Evolutionary conservation across 2,797 vertebrate genomes (phyloP).

Genomic region (Eidolon dupreanum): DNA sequence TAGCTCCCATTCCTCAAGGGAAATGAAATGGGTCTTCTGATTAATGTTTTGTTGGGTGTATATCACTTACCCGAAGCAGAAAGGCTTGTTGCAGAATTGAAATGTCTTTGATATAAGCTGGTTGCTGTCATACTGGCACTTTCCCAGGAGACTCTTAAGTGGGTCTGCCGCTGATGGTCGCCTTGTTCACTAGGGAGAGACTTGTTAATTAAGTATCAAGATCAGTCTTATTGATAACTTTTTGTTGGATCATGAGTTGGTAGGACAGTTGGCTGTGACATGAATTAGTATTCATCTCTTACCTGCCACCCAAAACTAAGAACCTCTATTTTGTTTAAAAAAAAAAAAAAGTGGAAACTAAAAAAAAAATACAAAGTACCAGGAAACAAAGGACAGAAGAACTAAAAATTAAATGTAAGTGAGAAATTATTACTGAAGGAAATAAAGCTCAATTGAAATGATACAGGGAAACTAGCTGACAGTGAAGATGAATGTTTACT

Average conservation of each 20-base stretch:
- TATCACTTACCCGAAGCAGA: conserved; percentile 65
- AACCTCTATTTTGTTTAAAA: neutral
- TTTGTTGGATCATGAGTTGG: neutral
- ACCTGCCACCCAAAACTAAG: neutral
- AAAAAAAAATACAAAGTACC: neutral
- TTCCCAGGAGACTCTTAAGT: conserved; percentile 52
- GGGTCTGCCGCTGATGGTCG: conserved; percentile 11
- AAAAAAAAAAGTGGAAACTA: neutral
- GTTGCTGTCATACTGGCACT: conserved; percentile 57
- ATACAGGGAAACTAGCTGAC: neutral
- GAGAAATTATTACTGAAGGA: neutral
- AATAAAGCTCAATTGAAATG: neutral
- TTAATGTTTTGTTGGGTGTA: conserved; percentile 69
- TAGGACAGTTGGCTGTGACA: neutral
- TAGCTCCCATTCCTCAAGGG: conserved; percentile 19
- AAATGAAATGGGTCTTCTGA: conserved; percentile 63
- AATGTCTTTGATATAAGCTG: conserved; percentile 63
- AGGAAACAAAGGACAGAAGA: neutral
- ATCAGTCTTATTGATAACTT: conserved; percentile 33
- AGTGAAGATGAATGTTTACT: conserved; percentile 18
- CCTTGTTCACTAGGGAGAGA: conserved; percentile 14
- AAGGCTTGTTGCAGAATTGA: conserved; percentile 56
- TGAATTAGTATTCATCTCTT: conserved; percentile 34
- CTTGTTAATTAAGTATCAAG: conserved; percentile 42
- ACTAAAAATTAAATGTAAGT: conserved; percentile 9